Evolutionary conservation across 2,888 invertebrate genomes (phyloP).

Genomic region (Dryobota labecula): DNA sequence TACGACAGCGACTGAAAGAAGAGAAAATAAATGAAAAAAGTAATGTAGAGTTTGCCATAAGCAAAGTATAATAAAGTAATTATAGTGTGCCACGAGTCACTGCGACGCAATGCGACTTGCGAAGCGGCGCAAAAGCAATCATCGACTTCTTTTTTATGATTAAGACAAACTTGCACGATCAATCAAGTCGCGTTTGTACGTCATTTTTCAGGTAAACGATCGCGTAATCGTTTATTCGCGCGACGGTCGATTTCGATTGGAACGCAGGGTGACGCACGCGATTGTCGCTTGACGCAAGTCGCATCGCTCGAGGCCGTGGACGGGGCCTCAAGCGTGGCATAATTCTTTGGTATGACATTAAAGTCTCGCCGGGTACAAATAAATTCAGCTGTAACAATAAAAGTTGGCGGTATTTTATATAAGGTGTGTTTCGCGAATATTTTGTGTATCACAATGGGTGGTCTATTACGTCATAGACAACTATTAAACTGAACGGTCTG

Average conservation of each 20-base stretch:
- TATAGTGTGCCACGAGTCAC: neutral
- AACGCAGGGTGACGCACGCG: too few relatives aligned
- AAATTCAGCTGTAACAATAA: slow-evolving; percentile 76
- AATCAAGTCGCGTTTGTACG: too few relatives aligned
- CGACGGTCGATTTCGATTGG: too few relatives aligned
- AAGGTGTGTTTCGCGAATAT: slow-evolving; percentile 72
- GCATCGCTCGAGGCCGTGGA: neutral
- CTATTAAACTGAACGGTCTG: slow-evolving; percentile 42
- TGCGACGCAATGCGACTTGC: neutral
- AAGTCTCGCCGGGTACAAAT: slow-evolving; percentile 64
- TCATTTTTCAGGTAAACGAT: too few relatives aligned
- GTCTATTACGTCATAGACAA: slow-evolving; percentile 55
- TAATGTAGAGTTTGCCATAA: neutral
- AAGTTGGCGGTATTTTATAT: slow-evolving; percentile 58
- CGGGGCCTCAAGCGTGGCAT: slow-evolving; percentile 52
- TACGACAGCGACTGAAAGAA: neutral
- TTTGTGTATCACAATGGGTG: slow-evolving; percentile 65
- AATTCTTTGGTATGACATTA: slow-evolving; percentile 69
- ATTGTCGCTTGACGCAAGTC: neutral
- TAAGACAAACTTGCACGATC: too few relatives aligned
- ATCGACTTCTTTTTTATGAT: too few relatives aligned
- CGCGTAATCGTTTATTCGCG: too few relatives aligned
- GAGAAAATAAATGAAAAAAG: neutral
- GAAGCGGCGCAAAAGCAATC: too few relatives aligned
- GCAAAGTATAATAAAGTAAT: too few relatives aligned